phyloP scores from a whole-genome alignment of 2,113 vertebrate genomes.

The Donacobius atricapilla region DNA sequence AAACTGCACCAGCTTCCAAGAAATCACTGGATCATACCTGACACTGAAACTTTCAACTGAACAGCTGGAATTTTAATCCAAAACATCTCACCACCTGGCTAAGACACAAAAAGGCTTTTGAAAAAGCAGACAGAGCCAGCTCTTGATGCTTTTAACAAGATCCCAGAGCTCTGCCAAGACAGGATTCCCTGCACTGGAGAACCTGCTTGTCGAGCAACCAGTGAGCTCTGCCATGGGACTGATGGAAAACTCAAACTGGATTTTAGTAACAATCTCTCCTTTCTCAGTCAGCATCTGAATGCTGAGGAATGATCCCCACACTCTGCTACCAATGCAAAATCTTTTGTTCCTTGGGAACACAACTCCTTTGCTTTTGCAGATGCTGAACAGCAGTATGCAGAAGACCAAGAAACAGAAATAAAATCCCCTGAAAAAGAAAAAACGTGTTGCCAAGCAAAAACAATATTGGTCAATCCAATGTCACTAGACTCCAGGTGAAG shows the following conservation, averaged over 20 bases:
- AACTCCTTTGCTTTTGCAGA: background rate
- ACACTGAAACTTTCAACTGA: background rate
- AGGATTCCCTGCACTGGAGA: background rate
- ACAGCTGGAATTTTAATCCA: background rate
- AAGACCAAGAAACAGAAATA: background rate
- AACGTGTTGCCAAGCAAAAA: background rate
- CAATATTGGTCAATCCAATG: background rate
- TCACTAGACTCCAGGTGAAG: background rate
- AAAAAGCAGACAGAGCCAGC: background rate
- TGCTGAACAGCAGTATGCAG: background rate
- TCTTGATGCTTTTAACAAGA: background rate
- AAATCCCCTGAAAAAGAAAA: background rate
- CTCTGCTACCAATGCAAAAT: background rate
- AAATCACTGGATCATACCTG: background rate
- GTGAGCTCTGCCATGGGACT: fast-evolving
- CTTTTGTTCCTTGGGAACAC: background rate
- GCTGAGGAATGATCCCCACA: background rate
- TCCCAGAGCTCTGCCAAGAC: background rate
- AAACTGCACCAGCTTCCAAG: background rate
- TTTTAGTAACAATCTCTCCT: background rate
- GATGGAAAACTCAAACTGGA: background rate
- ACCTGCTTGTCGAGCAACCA: background rate
- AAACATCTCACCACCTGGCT: background rate
- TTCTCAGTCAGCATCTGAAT: background rate
- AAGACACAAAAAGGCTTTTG: background rate